Percentiles rank a stretch among this genome's conserved stretches.
These are phyloP conservation scores for Hypotaenidia philippensis DNA, from an alignment of 2,797 vertebrate genomes.

Conservation along the genomic window DNA sequence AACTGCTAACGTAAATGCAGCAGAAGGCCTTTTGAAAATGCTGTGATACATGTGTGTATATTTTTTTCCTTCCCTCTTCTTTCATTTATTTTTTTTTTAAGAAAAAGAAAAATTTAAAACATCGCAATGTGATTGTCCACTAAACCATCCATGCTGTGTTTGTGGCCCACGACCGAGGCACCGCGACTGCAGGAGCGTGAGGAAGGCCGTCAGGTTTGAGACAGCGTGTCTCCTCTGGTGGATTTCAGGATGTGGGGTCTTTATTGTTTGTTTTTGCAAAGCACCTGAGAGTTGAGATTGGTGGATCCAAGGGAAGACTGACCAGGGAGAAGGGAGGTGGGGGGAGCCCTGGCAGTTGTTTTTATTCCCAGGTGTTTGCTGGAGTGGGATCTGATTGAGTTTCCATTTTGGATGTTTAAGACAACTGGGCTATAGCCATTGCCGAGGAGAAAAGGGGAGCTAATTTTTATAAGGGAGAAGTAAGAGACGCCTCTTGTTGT, in stretches of 20 bases:
- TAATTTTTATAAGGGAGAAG: constrained; percentile 57
- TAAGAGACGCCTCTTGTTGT: constrained; percentile 49
- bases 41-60: constrained; percentile 75
- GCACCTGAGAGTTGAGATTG: constrained; percentile 53
- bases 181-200: not conserved
- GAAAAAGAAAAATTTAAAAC: constrained; percentile 54
- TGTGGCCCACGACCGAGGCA: constrained; percentile 65
- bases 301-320: constrained; percentile 37
- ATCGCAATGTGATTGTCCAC: constrained; percentile 69
- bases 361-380: constrained; percentile 6
- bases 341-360: not conserved
- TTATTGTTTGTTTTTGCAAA: not conserved
- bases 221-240: not conserved
- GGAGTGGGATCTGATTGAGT: constrained; percentile 13
- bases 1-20: constrained; percentile 61
- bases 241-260: not conserved
- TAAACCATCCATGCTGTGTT: constrained; percentile 48
- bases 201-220: not conserved
- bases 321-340: constrained; percentile 35
- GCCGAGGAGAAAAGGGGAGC: constrained; percentile 35
- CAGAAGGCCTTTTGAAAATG: constrained; percentile 73
- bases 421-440: constrained; percentile 61
- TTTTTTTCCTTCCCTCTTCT: constrained; percentile 52
- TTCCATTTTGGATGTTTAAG: constrained; percentile 31
- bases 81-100: constrained; percentile 31